Evolutionary conservation across 2,113 vertebrate genomes (phyloP).

Genomic region (Amphilophus citrinellus): DNA sequence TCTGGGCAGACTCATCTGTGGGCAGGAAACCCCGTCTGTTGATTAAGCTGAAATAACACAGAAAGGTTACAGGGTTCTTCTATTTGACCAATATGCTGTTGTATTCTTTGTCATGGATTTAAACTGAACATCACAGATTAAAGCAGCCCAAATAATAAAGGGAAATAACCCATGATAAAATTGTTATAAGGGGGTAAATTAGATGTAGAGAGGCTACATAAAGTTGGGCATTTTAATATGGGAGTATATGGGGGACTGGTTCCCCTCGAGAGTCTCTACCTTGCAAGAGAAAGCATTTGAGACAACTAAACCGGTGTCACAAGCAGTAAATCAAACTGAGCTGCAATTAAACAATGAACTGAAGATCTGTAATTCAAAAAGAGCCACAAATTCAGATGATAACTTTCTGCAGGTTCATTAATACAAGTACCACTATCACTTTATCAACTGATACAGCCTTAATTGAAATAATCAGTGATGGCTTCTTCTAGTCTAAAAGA

Average conservation of each 20-base stretch:
- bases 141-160: no score
- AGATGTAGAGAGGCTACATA: no score
- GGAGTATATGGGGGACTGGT: no score
- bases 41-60: constrained; percentile 85
- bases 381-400: not conserved
- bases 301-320: not conserved
- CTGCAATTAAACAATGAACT: not conserved
- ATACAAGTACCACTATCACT: not conserved
- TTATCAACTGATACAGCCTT: not conserved
- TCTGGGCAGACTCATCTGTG: constrained; percentile 74
- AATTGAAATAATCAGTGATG: fast-evolving
- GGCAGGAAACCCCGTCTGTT: constrained; percentile 93
- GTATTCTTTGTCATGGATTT: not conserved
- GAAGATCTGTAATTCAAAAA: not conserved
- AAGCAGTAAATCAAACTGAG: not conserved
- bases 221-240: no score
- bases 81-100: not conserved
- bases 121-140: not conserved
- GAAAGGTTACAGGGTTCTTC: constrained; percentile 7
- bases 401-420: not conserved
- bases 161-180: no score
- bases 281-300: not conserved
- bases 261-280: not conserved
- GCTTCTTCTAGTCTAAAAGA: not conserved
- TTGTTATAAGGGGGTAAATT: no score